Percentiles rank a stretch among this genome's conserved stretches.
Evolutionary conservation across 2,888 invertebrate genomes (phyloP).

Genomic region (Ptilodon capucinus): DNA sequence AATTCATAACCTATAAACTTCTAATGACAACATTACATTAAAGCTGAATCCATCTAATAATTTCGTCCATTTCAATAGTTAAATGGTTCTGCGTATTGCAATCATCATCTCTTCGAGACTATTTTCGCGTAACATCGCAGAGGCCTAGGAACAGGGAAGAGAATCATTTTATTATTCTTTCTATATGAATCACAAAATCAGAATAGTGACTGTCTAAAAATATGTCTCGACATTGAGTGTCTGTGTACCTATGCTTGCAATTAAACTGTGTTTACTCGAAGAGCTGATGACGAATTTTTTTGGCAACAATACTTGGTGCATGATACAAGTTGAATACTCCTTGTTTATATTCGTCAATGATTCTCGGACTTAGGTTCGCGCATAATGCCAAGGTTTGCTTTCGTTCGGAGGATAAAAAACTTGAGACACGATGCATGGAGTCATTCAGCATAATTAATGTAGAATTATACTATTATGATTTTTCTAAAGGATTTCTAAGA

Average conservation of each 20-base stretch:
- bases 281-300: constrained; percentile 19
- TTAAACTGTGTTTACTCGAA: constrained; percentile 13
- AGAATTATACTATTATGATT: too few relatives aligned
- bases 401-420: not conserved
- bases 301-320: constrained; percentile 18
- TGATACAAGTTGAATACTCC: constrained; percentile 1
- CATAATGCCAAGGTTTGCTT: not conserved
- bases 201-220: constrained; percentile 45
- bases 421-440: too few relatives aligned
- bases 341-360: not conserved
- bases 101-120: too few relatives aligned
- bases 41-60: too few relatives aligned
- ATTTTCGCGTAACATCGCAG: too few relatives aligned
- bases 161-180: not conserved
- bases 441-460: too few relatives aligned
- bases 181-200: constrained; percentile 41
- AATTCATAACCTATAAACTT: too few relatives aligned
- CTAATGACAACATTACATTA: too few relatives aligned
- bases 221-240: constrained; percentile 33
- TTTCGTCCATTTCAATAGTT: too few relatives aligned
- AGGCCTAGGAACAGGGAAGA: not conserved
- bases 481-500: too few relatives aligned
- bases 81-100: too few relatives aligned
- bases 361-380: not conserved
- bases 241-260: constrained; percentile 13